These are phyloP conservation scores for Metallyticus violacea DNA, from an alignment of 2,888 invertebrate genomes.

Conservation along the genomic window DNA sequence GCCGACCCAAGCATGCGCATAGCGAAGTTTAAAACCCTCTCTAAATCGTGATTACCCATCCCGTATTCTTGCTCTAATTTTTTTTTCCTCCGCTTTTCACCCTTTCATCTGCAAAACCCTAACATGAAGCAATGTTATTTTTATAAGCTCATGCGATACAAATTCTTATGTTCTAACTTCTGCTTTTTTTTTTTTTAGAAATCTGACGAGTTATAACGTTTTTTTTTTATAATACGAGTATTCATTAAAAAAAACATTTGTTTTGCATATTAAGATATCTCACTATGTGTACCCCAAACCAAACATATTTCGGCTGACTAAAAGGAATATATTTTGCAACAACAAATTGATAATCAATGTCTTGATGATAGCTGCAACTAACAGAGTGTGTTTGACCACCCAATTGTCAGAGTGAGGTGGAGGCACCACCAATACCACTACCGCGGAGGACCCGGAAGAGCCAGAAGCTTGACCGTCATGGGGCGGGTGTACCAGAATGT, in stretches of 20 bases:
- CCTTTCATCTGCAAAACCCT: not conserved
- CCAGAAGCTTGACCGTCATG: not conserved
- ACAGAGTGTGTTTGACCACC: not conserved
- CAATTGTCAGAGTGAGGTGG: not conserved
- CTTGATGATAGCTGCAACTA: not conserved
- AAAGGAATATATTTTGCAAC: constrained; percentile 23
- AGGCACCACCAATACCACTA: not conserved
- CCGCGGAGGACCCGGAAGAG: not conserved
- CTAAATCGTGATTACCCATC: not conserved
- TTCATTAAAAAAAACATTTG: constrained; percentile 13
- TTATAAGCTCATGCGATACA: constrained; percentile 10
- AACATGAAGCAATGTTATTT: not conserved
- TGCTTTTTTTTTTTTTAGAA: not conserved
- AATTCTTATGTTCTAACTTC: constrained; percentile 2
- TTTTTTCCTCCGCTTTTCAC: not conserved
- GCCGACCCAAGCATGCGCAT: too few species aligned
- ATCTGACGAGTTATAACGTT: constrained; percentile 7
- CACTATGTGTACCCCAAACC: constrained; percentile 28
- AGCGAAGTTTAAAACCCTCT: not conserved
- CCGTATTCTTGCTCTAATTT: too few species aligned
- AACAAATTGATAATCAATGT: constrained; percentile 23
- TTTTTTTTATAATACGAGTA: constrained; percentile 8
- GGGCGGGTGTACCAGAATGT: constrained; percentile 13
- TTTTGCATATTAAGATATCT: not conserved
- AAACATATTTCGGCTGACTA: constrained; percentile 15